Base-by-base conservation (phyloP, 2,888 invertebrate genomes). In the Megaustenia siamemsis region DNA sequence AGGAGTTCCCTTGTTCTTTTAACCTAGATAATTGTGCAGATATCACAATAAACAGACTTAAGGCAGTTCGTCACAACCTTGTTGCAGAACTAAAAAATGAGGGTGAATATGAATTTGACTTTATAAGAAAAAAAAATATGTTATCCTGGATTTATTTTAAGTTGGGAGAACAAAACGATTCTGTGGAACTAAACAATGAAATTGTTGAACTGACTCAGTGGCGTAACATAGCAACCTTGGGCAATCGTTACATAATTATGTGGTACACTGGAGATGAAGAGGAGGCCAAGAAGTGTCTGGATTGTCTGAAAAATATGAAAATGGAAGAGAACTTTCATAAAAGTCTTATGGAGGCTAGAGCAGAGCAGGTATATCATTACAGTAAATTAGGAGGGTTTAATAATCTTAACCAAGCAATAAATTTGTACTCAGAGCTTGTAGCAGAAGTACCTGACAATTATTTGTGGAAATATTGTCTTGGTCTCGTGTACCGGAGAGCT, bases 311-410 rank as follows among this genome's bases (percentile, higher is more conserved):
- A n/a, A 45, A 60, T 12, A 10, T 78, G n/a, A 63, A 40, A 35
- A 10, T 4, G 15, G 56, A 40, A 24, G 6, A 53, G 10, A n/a
- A 53, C 21, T 53, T 56, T 77, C 56, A 77, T 35, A 21, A 35
- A 5, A 24, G 35, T 10, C 15, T 40, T n/a, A 40, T 53, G 1
- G 60, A 77, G 5, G 56, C 40, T 4, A 18, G 38, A n/a, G 56
- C 77, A 35, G 77, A 77, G 24, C 60, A 77, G 15, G 77, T 63
- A 15, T 77, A 77, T 28, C 38, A 38, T 63, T 45, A 77, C 40
- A 56, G 60, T 60, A 35, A 40, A 15, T 32, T 77, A 12, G 77
- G 77, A n/a, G 77, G 77, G 8, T 24, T 15, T 10, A 3, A 38
- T 28, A 35, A 77, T 21, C 5, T 77, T 3, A 24, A 38, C 1